Evolutionary conservation across 2,113 vertebrate species (phyloP), one percentile per base, ranked within the genome.

Genomic region (Eubucco bourcierii): DNA sequence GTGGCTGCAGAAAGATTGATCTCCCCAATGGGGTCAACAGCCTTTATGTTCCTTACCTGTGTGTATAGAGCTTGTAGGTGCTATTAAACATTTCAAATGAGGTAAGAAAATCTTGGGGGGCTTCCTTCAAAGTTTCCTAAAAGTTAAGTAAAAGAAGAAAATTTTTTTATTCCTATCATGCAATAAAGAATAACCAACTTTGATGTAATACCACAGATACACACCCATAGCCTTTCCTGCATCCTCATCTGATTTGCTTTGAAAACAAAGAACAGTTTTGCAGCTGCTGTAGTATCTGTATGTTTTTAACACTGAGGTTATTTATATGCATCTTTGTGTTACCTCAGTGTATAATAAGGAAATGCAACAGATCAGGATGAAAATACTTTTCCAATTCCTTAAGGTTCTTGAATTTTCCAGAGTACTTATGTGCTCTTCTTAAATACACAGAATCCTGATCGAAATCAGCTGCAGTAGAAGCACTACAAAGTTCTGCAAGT

Each of bases 1-100:
- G 64, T 67, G 44, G 68, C 67, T 93, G 37, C 65, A 88, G 64
- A 86, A 84, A 90, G 65, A 86, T 16, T 78, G 23, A 77, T 64
- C 80, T 83, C 18, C 53, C 65, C 44, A 78, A 25, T 1, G 2
- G 21, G 59, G 41, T 46, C 37, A 87, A 70, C 19, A 90, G 56
- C 39, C 61, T 84, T 93, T 89, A 86, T 91, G 61, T 50, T 94
- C 78, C 97, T 98, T 94, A 99, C 99, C 99, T 99, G 97, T 99
- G 98, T 34, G 99, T 99, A 96, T 99, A 99, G 79, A 99, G 98
- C 34, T 99, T 98, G 88, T 98, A 99, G 41, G 98, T 99, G 79
- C 96, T 97, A 96, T 99, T 98, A 97, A 99, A 99, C 97, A 99
- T 98, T 97, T 99, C 98, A 96, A 99, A 98, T 27, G 95, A 98